Evolutionary conservation across 2,888 invertebrate genomes (phyloP), one percentile per base, ranked within the genome.

Genomic region (Cheilosia pagana): DNA sequence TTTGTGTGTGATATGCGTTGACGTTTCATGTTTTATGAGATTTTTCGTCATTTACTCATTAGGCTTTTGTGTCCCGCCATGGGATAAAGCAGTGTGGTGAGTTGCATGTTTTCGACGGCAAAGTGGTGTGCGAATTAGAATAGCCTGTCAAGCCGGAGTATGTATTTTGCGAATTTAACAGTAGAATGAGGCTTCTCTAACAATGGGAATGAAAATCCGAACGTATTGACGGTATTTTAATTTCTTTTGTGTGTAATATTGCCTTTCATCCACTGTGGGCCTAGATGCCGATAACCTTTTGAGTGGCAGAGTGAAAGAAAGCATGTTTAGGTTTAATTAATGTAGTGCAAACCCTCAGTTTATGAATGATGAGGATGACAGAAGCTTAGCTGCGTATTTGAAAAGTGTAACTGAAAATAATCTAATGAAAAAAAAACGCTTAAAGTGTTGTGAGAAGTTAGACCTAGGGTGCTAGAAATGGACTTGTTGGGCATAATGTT

Each of bases 1-100:
- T 55, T 35, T 35, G 10, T 35, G 10, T 35, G 8, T 60, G 57
- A 53, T 55, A 28, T 78, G 78, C 71, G 78, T 71, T 62, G 55
- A 55, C 70, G 62, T 77, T 77, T 70, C 55, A 71, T 78, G 55
- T 71, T 78, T 78, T 71, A 78, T 78, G 78, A 78, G 71, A 78
- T 71, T 65, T 78, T 78, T 78, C 78, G 78, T 55, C 70, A 45
- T 76, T 76, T 76, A 76, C 21, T 60, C 68, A 76, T 76, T 77
- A 41, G 71, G 71, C 71, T 52, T 78, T 76, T 78, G 57, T 71
- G 63, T 71, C 31, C 67, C 48, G 53, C 43, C 67, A 59, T 57
- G 71, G 4, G 63, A 50, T 62, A 21, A 52, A n/a, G 65, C 35
- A 65, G 60, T 25, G 41, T 60, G 57, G 41, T 35, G 63, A 23